These are phyloP conservation scores for Drosophila mimica DNA, from an alignment of 2,888 invertebrate genomes.

Conservation along the genomic window DNA sequence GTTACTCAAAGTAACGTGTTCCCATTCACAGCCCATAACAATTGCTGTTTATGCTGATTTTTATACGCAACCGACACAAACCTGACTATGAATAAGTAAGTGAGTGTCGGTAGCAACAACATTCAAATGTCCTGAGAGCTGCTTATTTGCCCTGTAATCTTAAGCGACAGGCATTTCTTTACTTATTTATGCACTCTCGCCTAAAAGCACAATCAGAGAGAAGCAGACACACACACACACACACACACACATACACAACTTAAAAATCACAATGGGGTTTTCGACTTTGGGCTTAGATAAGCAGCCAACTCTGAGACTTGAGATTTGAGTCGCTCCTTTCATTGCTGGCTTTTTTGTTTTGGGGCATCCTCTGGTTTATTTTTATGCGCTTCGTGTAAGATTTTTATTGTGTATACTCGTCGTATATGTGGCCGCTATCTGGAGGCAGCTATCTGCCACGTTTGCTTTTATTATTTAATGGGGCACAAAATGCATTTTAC, in stretches of 20 bases:
- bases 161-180: constrained; percentile 82
- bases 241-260: constrained; percentile 54
- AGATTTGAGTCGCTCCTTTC: constrained; percentile 42
- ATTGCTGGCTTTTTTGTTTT: constrained; percentile 3
- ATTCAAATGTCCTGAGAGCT: constrained; percentile 64
- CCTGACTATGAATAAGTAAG: constrained; percentile 81
- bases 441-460: constrained; percentile 72
- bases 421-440: constrained; percentile 64
- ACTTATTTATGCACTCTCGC: constrained; percentile 74
- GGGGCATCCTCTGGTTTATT: constrained; percentile 62
- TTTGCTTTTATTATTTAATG: constrained; percentile 83
- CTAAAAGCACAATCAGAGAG: constrained; percentile 47
- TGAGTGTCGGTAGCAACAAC: constrained; percentile 60
- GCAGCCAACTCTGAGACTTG: constrained; percentile 52
- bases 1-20: constrained; percentile 24
- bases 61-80: constrained; percentile 65
- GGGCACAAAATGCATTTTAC: constrained; percentile 83
- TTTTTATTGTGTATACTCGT: constrained; percentile 76
- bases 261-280: constrained; percentile 82
- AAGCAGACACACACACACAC: constrained; percentile 30
- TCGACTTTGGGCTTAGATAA: constrained; percentile 73
- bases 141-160: constrained; percentile 79
- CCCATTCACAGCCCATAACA: constrained; percentile 78
- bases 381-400: constrained; percentile 81
- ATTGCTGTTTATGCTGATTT: constrained; percentile 79